These are phyloP conservation scores for Festucalex cinctus DNA, from an alignment of 2,113 vertebrate species.

Conservation along the genomic window DNA sequence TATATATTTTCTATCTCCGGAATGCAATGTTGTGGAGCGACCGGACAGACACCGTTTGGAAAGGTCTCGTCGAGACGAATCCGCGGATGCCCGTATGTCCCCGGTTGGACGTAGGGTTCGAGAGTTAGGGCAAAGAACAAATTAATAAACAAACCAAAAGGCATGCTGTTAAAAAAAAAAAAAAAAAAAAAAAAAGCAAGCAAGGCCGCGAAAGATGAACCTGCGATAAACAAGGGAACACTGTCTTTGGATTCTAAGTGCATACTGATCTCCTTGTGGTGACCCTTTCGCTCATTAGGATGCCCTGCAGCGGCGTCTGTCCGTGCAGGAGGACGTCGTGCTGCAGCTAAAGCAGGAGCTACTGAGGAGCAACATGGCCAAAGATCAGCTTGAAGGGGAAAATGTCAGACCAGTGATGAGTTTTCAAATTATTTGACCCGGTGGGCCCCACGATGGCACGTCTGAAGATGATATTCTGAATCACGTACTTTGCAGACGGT, in stretches of 20 bases:
- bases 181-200: too few species aligned
- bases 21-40: too few species aligned
- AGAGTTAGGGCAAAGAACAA: too few species aligned
- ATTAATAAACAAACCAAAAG: too few species aligned
- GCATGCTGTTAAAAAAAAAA: too few species aligned
- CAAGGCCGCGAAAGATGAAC: too few species aligned
- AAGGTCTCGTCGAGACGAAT: too few species aligned
- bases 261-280: constrained; percentile 47
- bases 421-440: constrained; percentile 42
- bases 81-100: too few species aligned
- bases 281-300: constrained; percentile 75
- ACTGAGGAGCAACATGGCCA: constrained; percentile 88
- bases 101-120: too few species aligned
- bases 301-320: constrained; percentile 89
- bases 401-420: constrained; percentile 79
- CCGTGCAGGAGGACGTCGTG: constrained; percentile 85
- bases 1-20: too few species aligned
- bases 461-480: constrained; percentile 1
- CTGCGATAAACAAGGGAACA: too few species aligned
- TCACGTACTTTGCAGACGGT: constrained; percentile 75
- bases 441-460: constrained; percentile 8
- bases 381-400: constrained; percentile 89
- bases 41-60: too few species aligned
- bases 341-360: constrained; percentile 96
- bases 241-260: not conserved